Evolutionary conservation across 2,888 invertebrate species (phyloP).

Genomic region (Eurytoma californica): DNA sequence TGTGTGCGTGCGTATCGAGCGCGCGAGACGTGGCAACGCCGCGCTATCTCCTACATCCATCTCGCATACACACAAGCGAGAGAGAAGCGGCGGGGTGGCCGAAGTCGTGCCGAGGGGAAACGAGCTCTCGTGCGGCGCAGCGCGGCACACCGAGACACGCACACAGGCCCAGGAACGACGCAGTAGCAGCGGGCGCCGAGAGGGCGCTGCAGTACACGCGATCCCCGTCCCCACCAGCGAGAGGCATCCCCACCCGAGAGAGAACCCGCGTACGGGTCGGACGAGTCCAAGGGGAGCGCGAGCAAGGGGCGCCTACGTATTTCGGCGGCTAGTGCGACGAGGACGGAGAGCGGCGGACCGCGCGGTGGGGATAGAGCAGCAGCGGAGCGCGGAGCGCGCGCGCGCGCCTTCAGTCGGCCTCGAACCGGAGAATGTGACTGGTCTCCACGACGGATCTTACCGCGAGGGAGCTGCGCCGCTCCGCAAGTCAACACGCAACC

Average conservation of each 20-base stretch:
- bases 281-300: constrained; percentile 69
- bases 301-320: constrained; percentile 30
- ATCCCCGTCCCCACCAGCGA: constrained; percentile 47
- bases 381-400: constrained; percentile 66
- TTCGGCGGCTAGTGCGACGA: constrained; percentile 28
- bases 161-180: constrained; percentile 57
- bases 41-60: constrained; percentile 60
- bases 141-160: neutral
- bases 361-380: constrained; percentile 38
- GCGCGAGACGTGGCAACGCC: constrained; percentile 68
- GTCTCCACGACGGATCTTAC: constrained; percentile 7
- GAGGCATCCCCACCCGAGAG: constrained; percentile 19
- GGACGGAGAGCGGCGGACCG: neutral
- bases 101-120: neutral
- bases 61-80: constrained; percentile 35
- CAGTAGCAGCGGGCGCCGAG: constrained; percentile 61
- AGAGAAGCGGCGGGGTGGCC: neutral
- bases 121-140: too few species aligned
- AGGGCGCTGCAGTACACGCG: constrained; percentile 65
- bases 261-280: constrained; percentile 68
- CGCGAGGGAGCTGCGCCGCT: constrained; percentile 35
- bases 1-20: constrained; percentile 37
- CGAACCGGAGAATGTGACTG: constrained; percentile 71
- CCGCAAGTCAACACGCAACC: constrained; percentile 23
- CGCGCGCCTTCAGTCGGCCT: constrained; percentile 73